Conservation (phyloP, 37 sponge, comb jelly and placozoan genomes). For the Aplysina aerophoba region DNA sequence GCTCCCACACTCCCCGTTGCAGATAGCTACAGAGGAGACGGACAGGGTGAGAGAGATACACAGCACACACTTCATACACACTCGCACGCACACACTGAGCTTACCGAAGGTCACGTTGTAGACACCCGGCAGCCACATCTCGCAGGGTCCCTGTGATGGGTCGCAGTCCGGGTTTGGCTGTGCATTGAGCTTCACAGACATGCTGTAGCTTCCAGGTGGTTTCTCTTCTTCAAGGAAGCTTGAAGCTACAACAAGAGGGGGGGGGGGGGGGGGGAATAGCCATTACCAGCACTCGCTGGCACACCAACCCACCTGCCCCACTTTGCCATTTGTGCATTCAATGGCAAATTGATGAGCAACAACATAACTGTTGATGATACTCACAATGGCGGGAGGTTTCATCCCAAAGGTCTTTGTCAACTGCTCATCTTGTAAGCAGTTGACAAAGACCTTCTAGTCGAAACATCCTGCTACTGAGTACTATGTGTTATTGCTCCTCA, state of each 20-base stretch:
- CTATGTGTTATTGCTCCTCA: too few relatives aligned
- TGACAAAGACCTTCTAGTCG: too few relatives aligned
- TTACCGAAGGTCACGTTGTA: constrained; percentile 72
- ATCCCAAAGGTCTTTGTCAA: too few relatives aligned
- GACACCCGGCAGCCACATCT: constrained; percentile 80
- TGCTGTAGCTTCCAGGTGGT: constrained; percentile 55
- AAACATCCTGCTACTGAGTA: too few relatives aligned
- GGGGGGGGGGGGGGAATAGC: neutral
- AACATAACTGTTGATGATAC: too few relatives aligned
- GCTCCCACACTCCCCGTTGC: constrained; percentile 89
- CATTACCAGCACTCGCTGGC: neutral
- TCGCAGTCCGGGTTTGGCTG: constrained; percentile 84
- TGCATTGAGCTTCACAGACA: constrained; percentile 40
- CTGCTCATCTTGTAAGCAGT: too few relatives aligned
- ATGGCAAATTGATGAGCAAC: too few relatives aligned
- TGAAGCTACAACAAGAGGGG: neutral
- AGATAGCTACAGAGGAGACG: constrained; percentile 53
- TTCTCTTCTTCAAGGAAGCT: constrained; percentile 30
- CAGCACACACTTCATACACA: too few relatives aligned
- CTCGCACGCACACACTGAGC: constrained; percentile 11
- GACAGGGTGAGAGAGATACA: neutral
- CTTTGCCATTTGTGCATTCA: too few relatives aligned
- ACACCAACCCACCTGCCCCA: too few relatives aligned
- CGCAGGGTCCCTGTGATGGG: constrained; percentile 69
- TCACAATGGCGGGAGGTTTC: too few relatives aligned